Evolutionary conservation across 2,113 vertebrate species (phyloP).

Genomic region (Malurus alboscapulatus): DNA sequence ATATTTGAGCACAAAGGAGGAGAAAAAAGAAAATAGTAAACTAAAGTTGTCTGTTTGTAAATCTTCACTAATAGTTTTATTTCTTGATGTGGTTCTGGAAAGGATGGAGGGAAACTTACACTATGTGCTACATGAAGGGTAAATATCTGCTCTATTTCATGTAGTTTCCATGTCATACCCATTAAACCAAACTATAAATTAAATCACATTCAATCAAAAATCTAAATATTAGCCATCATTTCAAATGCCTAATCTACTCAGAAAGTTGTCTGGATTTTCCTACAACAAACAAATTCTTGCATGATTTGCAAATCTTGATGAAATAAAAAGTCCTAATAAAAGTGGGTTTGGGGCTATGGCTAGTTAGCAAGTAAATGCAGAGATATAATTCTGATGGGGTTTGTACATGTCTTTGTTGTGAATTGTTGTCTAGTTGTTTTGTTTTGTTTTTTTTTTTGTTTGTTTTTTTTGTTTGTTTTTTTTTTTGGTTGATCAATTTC

Average conservation of each 20-base stretch:
- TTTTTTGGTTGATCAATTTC: neutral
- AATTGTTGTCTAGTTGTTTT: neutral
- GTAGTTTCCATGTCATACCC: neutral
- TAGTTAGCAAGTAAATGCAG: neutral
- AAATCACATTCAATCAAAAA: neutral
- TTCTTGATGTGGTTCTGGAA: neutral
- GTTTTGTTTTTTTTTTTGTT: too few relatives aligned
- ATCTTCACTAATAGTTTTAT: neutral
- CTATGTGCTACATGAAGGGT: neutral
- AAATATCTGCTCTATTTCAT: neutral
- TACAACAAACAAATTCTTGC: neutral
- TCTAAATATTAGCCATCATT: neutral
- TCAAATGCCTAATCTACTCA: neutral
- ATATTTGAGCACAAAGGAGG: neutral
- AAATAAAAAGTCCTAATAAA: neutral
- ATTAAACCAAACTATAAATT: neutral
- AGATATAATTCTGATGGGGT: rapidly evolving
- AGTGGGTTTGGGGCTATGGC: neutral
- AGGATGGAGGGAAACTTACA: neutral
- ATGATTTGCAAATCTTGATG: neutral
- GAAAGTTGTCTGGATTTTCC: neutral
- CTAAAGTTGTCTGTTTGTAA: neutral
- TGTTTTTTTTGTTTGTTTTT: neutral
- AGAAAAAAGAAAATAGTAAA: neutral
- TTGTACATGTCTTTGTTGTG: neutral